phyloP scores from a whole-genome alignment of 1,140 invertebrate species.

The Brachionus paranguensis region DNA sequence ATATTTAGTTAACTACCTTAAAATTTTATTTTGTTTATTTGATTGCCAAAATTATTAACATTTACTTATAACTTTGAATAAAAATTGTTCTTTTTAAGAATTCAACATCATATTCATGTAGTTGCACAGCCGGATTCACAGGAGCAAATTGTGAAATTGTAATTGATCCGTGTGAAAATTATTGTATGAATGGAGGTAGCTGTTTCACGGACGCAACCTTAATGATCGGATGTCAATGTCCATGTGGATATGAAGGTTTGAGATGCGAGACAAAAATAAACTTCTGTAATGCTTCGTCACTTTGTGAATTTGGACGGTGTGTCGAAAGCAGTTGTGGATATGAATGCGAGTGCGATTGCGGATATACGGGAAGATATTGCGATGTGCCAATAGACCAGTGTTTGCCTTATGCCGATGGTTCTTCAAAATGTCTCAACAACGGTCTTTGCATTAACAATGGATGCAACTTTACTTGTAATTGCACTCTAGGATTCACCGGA shows the following conservation, averaged over 20 bases:
- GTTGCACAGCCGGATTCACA: slow-evolving; percentile 54
- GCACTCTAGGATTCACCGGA: slow-evolving; percentile 25
- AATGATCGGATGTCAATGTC: slow-evolving; percentile 60
- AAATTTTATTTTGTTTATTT: neutral
- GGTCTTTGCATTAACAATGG: neutral
- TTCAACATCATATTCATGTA: neutral
- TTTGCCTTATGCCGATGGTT: neutral
- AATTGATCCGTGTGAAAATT: slow-evolving; percentile 70
- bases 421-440: slow-evolving; percentile 27
- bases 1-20: too few relatives aligned
- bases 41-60: neutral
- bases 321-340: slow-evolving; percentile 42
- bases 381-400: slow-evolving; percentile 12
- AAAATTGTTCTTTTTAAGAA: neutral
- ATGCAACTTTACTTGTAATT: neutral
- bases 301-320: slow-evolving; percentile 48
- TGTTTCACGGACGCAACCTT: slow-evolving; percentile 33
- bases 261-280: slow-evolving; percentile 87
- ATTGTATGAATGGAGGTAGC: slow-evolving; percentile 41
- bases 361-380: slow-evolving; percentile 5
- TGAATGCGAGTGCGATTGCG: slow-evolving; percentile 29
- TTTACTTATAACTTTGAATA: neutral
- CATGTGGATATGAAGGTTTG: slow-evolving; percentile 90
- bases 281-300: slow-evolving; percentile 60
- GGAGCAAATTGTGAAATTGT: slow-evolving; percentile 74